Conservation (phyloP, 2,113 vertebrate genomes). For the Camelus dromedarius region DNA sequence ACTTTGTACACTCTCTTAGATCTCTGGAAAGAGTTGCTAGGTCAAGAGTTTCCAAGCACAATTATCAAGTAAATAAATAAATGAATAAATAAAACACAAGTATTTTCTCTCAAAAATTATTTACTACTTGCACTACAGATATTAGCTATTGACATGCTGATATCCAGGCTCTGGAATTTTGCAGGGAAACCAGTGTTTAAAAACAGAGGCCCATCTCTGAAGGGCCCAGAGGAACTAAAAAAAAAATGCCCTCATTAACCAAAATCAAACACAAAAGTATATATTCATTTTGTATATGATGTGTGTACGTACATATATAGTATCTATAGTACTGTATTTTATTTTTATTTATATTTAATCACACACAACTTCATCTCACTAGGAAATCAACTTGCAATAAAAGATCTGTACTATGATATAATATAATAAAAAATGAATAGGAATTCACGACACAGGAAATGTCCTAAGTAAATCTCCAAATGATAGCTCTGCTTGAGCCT, state of each 20-base stretch:
- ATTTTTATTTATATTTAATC: neutral
- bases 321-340: neutral
- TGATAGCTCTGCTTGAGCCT: neutral
- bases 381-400: neutral
- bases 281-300: neutral
- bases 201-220: neutral
- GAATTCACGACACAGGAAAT: neutral
- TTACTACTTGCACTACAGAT: neutral
- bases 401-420: neutral
- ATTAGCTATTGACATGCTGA: neutral
- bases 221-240: neutral
- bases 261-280: neutral
- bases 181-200: neutral
- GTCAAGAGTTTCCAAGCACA: neutral
- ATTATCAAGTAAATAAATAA: neutral
- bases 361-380: neutral
- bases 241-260: neutral
- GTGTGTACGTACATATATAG: neutral
- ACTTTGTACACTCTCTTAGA: neutral
- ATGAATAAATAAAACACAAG: neutral
- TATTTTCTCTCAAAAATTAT: neutral
- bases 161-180: neutral
- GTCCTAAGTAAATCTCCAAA: neutral
- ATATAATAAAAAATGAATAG: conserved; percentile 21
- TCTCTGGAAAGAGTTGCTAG: neutral